Evolutionary conservation across 35 echinoderm and acorn worm species (phyloP), one percentile per base, ranked within the genome.

Genomic region (Apostichopus parvimensis): DNA sequence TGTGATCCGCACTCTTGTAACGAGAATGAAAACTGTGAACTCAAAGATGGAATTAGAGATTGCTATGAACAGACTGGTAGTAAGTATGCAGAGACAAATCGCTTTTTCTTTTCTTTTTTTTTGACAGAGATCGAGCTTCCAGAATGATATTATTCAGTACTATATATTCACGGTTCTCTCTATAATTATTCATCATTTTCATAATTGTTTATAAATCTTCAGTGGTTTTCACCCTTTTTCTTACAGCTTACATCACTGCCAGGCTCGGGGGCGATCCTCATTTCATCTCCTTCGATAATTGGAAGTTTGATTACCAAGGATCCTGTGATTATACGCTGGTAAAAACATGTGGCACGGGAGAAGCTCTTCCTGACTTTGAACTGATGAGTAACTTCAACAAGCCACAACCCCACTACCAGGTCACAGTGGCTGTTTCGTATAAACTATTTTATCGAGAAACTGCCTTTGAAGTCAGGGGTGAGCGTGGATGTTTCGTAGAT

Each of bases 41-140:
- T 77, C 4, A 73, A 58, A 57, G 68, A 87, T 21, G 81, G 82
- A 17, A 18, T 86, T 9, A 34, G 71, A 54, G 23, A 82, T 5
- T 93, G 92, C 21, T 84, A 93, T 17, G 92, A 66, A 24, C 81
- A 93, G 66, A 78, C 4, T 59, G 57, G 57, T 6, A 0, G 57
- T 59, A 59, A 59, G 57, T 59, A 59, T 59, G 0, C 26, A 28
- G 26, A 28, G 26, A 28, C 26, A 28, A 28, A n/a, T 28, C 26
- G 26, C 26, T 28, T 28, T 28, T 28, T 28, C n/a, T n/a, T n/a
- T n/a, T n/a, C n/a, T n/a, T 28, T 0, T 28, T 28, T 28, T 28
- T 28, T 28, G 26, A 28, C 26, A 28, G 26, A 28, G 26, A 28
- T 28, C 26, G 26, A 28, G 26, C 26, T 1, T 28, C 26, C 0